Evolutionary conservation across 2,797 vertebrate species (phyloP), one percentile per base, ranked within the genome.

Genomic region (Acrocephalus scirpaceus): DNA sequence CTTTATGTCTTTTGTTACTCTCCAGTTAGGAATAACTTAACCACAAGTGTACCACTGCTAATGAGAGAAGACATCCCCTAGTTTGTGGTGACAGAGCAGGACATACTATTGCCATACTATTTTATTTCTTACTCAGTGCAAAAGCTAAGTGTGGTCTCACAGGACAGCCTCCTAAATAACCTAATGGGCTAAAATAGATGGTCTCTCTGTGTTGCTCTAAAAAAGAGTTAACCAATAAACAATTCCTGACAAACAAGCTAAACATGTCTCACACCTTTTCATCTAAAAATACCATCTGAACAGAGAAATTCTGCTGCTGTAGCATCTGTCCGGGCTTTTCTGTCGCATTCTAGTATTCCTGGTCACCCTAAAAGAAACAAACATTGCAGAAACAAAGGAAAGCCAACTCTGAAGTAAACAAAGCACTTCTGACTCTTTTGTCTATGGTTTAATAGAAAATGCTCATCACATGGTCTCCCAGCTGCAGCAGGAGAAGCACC

Each of bases 391-490:
- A 90, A 94, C 45, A 95, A 94, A 88, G 74, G 45, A 87, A 93
- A 95, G 57, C 23, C 65, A 90, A 56, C 38, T 44, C 64, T 54
- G 93, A 96, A 75, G 88, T 93, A 95, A 94, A 93, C 69, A 95
- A 94, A 94, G 47, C 61, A 67, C 53, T 95, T 92, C 77, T 95
- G 79, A 56, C 15, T 74, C 77, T 88, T 94, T 92, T 75, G 71
- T 92, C 75, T 48, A 27, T 3, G 36, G n/a, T 79, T 93, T 85
- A 88, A 94, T 83, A 89, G 82, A 90, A 96, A 95, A 86, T 19
- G 32, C 38, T 92, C 18, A 85, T 89, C 86, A 88, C 71, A 87
- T 45, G 54, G 57, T 71, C 74, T 94, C 64, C 19, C 71, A 92
- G 83, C 67, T 94, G 95, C 86, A 87, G 77, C 73, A 96, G 73